A percentile compares a stretch with the other conserved stretches of the same genome.
These are phyloP conservation scores for Megaceryle torquata DNA, from an alignment of 2,113 vertebrate genomes.

Conservation along the genomic window DNA sequence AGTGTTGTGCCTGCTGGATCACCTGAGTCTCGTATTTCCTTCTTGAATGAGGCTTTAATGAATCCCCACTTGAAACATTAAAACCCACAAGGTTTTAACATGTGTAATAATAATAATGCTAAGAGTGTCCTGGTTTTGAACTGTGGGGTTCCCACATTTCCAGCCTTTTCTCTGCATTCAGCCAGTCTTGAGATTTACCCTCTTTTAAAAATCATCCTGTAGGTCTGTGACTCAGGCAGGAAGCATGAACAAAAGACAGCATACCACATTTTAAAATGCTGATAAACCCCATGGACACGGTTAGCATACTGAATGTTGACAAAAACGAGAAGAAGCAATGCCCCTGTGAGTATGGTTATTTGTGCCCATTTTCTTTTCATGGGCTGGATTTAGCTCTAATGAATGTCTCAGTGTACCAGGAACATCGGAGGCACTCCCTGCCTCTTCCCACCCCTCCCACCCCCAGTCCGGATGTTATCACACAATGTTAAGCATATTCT, in stretches of 20 bases:
- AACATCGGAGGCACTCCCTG: not conserved
- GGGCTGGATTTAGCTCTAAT: not conserved
- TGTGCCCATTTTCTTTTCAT: not conserved
- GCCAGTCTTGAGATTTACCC: not conserved
- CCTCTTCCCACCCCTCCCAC: not conserved
- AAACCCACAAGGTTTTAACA: not conserved
- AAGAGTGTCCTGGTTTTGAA: not conserved
- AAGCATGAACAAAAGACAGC: not conserved
- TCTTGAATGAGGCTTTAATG: not conserved
- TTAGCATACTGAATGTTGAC: not conserved
- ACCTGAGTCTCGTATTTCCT: not conserved
- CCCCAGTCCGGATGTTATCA: not conserved
- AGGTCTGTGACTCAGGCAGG: not conserved
- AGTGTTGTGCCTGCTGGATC: not conserved
- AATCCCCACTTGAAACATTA: not conserved
- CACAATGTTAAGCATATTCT: slow-evolving; percentile 10
- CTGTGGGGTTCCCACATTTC: not conserved
- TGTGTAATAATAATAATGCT: not conserved
- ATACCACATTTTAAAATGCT: not conserved
- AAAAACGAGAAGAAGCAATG: not conserved
- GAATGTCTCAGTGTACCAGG: not conserved
- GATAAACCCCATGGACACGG: not conserved
- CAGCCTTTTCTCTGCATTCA: not conserved
- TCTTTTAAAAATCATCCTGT: not conserved
- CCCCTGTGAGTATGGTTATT: not conserved